Conservation (phyloP, 2,113 vertebrate species). For the Callipepla californica region DNA sequence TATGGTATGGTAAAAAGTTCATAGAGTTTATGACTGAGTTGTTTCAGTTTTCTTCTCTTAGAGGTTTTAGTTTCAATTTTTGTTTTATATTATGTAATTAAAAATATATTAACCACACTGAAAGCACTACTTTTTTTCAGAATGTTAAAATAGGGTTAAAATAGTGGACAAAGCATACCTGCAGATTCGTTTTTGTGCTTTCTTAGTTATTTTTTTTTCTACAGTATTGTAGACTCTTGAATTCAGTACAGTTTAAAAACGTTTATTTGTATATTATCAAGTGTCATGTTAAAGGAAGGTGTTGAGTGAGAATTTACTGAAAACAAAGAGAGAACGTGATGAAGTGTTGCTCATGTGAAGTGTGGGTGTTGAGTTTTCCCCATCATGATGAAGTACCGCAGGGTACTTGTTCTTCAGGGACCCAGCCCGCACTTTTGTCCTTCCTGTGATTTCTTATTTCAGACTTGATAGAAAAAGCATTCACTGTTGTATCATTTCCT, state of each 20-base stretch:
- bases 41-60: constrained; percentile 36
- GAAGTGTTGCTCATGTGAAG: background rate
- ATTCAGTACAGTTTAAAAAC: background rate
- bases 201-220: background rate
- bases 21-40: constrained; percentile 20
- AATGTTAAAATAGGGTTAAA: background rate
- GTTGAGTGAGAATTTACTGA: background rate
- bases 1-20: constrained; percentile 27
- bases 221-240: background rate
- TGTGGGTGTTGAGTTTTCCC: background rate
- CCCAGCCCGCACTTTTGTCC: constrained; percentile 61
- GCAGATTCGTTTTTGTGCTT: background rate
- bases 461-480: constrained; percentile 43
- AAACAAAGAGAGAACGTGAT: background rate
- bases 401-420: background rate
- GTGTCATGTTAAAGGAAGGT: background rate
- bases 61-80: background rate
- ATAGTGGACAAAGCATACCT: background rate
- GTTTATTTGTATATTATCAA: background rate
- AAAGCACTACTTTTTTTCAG: background rate
- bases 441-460: constrained; percentile 72
- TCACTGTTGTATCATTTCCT: constrained; percentile 60
- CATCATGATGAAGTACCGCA: background rate
- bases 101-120: background rate
- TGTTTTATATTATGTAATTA: background rate